Evolutionary conservation across 2,888 invertebrate genomes (phyloP).

Genomic region (Cylindroiulus punctatus): DNA sequence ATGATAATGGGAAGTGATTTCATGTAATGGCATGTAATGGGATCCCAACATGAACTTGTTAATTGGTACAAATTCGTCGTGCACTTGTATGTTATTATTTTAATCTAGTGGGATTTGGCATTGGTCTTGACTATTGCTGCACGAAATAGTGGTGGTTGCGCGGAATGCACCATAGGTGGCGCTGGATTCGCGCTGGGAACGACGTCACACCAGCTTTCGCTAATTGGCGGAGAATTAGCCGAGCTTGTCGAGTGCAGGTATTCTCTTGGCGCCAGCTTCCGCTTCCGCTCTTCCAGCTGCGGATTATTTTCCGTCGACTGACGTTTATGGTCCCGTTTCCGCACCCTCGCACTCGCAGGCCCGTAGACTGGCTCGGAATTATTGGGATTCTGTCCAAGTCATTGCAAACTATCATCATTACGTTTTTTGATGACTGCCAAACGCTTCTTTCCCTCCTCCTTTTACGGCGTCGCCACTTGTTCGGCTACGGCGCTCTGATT

Average conservation of each 20-base stretch:
- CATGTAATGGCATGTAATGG: too few relatives aligned
- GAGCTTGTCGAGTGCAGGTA: neutral
- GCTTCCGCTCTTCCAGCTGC: neutral
- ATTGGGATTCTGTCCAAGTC: slow-evolving; percentile 47
- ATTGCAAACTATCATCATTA: slow-evolving; percentile 45
- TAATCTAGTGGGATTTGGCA: too few relatives aligned
- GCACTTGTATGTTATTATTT: too few relatives aligned
- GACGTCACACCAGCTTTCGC: neutral
- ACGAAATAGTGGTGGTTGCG: neutral
- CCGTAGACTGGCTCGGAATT: slow-evolving; percentile 29
- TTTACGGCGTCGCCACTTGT: slow-evolving; percentile 15
- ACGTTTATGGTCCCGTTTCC: slow-evolving; percentile 44
- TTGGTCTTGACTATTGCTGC: neutral
- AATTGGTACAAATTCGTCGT: too few relatives aligned
- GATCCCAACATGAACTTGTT: too few relatives aligned
- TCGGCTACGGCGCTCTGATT: slow-evolving; percentile 43
- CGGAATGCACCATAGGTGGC: neutral
- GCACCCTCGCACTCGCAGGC: slow-evolving; percentile 49
- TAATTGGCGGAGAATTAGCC: neutral
- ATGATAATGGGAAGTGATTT: too few relatives aligned
- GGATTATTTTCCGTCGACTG: slow-evolving; percentile 49
- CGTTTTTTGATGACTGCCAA: slow-evolving; percentile 36
- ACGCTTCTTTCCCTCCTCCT: slow-evolving; percentile 26
- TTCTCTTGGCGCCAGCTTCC: neutral
- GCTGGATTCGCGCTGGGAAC: neutral